Conservation (phyloP, 1,140 invertebrate species). For the Vanessa tameamea region DNA sequence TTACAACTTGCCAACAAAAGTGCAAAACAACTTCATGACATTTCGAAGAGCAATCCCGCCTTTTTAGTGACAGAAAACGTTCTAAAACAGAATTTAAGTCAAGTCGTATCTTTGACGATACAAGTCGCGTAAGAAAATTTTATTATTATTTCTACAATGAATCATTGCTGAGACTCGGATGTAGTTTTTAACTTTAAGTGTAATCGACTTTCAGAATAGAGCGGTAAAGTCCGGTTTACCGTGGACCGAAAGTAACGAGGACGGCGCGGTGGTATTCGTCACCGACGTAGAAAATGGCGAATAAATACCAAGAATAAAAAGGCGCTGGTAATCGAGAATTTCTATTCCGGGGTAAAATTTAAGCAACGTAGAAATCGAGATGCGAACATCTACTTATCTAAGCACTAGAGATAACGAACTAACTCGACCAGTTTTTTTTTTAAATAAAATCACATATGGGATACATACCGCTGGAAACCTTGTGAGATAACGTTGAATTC, state of each 20-base stretch:
- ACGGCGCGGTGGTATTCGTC: slow-evolving; percentile 74
- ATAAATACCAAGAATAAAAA: slow-evolving; percentile 76
- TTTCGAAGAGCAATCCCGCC: slow-evolving; percentile 51
- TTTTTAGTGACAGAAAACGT: slow-evolving; percentile 48
- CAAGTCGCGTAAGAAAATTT: slow-evolving; percentile 50
- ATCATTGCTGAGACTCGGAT: slow-evolving; percentile 59
- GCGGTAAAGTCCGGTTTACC: slow-evolving; percentile 70
- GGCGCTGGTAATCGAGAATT: slow-evolving; percentile 13
- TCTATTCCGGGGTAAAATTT: not conserved
- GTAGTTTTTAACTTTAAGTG: slow-evolving; percentile 49
- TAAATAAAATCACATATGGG: slow-evolving; percentile 44
- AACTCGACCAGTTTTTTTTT: slow-evolving; percentile 36
- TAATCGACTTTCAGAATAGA: slow-evolving; percentile 65
- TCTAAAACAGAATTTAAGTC: slow-evolving; percentile 34
- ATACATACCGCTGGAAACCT: slow-evolving; percentile 59
- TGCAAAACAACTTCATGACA: slow-evolving; percentile 37
- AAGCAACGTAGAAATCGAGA: slow-evolving; percentile 34
- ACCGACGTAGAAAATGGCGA: slow-evolving; percentile 78
- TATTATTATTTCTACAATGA: slow-evolving; percentile 74
- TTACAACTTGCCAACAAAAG: slow-evolving; percentile 47
- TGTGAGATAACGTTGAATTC: slow-evolving; percentile 40
- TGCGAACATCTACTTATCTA: slow-evolving; percentile 51
- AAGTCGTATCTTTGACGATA: slow-evolving; percentile 39
- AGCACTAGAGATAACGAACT: slow-evolving; percentile 54
- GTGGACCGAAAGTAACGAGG: slow-evolving; percentile 62